Conservation (phyloP, 2,113 vertebrate genomes). For the Callopanchax toddi region DNA sequence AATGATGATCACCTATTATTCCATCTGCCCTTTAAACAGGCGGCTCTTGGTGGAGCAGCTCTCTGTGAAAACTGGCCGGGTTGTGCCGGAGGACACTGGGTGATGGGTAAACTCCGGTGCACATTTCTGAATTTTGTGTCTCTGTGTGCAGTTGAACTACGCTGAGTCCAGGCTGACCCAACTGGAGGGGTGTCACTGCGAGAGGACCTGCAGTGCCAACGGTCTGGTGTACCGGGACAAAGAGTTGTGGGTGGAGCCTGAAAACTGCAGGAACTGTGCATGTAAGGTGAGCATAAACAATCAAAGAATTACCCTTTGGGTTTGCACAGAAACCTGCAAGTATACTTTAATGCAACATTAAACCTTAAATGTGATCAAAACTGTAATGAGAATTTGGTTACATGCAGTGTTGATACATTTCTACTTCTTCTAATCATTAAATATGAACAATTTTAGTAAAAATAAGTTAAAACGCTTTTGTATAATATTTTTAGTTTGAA, state of each 20-base stretch:
- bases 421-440: too few species aligned
- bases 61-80: conserved; percentile 12
- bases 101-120: background rate
- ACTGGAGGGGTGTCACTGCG: conserved; percentile 94
- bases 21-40: conserved; percentile 43
- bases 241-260: conserved; percentile 92
- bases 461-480: too few species aligned
- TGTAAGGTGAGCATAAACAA: conserved; percentile 84
- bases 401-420: too few species aligned
- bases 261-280: conserved; percentile 93
- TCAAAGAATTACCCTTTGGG: background rate
- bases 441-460: too few species aligned
- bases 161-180: conserved; percentile 94
- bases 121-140: conserved; percentile 22
- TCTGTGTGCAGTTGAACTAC: conserved; percentile 87
- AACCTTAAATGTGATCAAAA: background rate
- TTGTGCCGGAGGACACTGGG: conserved; percentile 7
- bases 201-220: conserved; percentile 92
- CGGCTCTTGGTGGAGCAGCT: conserved; percentile 29
- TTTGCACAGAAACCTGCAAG: too few species aligned
- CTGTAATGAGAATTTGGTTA: too few species aligned
- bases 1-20: conserved; percentile 47
- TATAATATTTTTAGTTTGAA: too few species aligned
- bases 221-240: conserved; percentile 88
- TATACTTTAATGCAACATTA: background rate